Evolutionary conservation across 2,888 invertebrate species (phyloP).

Genomic region (Quadroppia sp.): DNA sequence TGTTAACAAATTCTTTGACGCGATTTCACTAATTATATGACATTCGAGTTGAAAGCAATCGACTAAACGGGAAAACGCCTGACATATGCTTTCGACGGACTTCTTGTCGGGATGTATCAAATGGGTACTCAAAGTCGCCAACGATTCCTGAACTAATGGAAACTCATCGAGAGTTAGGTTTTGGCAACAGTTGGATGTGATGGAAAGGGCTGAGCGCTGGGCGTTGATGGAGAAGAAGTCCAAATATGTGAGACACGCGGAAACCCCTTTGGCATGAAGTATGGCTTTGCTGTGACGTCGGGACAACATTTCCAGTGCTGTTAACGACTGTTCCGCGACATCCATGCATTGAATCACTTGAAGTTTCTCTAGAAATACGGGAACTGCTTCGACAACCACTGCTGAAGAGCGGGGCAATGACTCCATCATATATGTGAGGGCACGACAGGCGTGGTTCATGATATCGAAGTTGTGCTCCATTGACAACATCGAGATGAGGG

Average conservation of each 20-base stretch:
- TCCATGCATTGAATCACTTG: conserved; percentile 99
- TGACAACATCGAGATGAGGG: conserved; percentile 81
- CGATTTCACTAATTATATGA: conserved; percentile 84
- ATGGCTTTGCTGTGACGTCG: conserved; percentile 94
- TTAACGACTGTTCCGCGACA: conserved; percentile 96
- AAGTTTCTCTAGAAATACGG: conserved; percentile 91
- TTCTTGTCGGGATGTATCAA: conserved; percentile 80
- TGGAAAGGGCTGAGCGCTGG: conserved; percentile 89
- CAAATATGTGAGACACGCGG: conserved; percentile 90
- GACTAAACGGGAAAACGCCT: conserved; percentile 91
- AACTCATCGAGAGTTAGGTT: conserved; percentile 91
- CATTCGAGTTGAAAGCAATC: conserved; percentile 94
- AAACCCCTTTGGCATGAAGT: conserved; percentile 87
- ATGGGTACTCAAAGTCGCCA: conserved; percentile 72
- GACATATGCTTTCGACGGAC: conserved; percentile 93
- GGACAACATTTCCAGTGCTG: conserved; percentile 94
- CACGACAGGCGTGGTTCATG: conserved; percentile 98
- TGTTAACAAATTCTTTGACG: conserved; percentile 80
- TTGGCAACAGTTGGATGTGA: conserved; percentile 96
- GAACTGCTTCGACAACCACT: conserved; percentile 93
- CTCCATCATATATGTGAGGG: conserved; percentile 98
- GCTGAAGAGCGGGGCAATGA: conserved; percentile 92
- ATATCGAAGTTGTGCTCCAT: conserved; percentile 99
- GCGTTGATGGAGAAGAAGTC: conserved; percentile 99
- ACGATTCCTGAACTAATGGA: conserved; percentile 80